phyloP scores from a whole-genome alignment of 2,797 vertebrate species.

The Pitangus sulphuratus region DNA sequence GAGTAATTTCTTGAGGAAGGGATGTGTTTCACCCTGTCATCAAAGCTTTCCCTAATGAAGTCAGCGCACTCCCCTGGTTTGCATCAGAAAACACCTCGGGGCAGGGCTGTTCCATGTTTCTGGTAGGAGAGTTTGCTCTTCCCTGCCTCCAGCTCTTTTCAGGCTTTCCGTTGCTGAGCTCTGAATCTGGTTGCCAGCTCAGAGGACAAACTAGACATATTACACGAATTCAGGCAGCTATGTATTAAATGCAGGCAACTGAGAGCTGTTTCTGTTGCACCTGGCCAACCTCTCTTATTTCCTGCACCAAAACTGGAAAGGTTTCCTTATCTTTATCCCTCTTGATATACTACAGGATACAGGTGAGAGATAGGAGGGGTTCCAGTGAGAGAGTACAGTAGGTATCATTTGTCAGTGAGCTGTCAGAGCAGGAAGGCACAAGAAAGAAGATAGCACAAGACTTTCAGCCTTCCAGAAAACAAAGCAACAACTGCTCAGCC shows the following conservation, averaged over 20 bases:
- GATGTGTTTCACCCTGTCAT: background rate
- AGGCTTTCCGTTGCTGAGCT: background rate
- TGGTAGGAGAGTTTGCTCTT: background rate
- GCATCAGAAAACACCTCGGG: rapidly evolving
- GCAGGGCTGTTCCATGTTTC: background rate
- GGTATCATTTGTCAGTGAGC: background rate
- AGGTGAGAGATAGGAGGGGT: background rate
- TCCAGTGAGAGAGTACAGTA: background rate
- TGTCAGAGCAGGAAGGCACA: background rate
- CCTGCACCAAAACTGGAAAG: rapidly evolving
- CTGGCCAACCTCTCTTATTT: background rate
- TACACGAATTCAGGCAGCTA: background rate
- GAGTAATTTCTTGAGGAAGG: background rate
- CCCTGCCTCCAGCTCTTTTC: background rate
- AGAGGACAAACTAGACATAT: background rate
- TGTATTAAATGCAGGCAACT: background rate
- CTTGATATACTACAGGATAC: background rate
- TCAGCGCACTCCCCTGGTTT: background rate
- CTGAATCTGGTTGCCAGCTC: background rate
- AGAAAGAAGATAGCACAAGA: background rate
- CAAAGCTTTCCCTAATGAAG: background rate
- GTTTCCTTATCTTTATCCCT: background rate
- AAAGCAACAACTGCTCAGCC: background rate
- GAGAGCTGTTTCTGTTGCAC: background rate
- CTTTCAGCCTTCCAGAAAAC: background rate